Evolutionary conservation across 2,113 vertebrate genomes (phyloP), one percentile per base, ranked within the genome.

Genomic region (Epinephelus fuscoguttatus): DNA sequence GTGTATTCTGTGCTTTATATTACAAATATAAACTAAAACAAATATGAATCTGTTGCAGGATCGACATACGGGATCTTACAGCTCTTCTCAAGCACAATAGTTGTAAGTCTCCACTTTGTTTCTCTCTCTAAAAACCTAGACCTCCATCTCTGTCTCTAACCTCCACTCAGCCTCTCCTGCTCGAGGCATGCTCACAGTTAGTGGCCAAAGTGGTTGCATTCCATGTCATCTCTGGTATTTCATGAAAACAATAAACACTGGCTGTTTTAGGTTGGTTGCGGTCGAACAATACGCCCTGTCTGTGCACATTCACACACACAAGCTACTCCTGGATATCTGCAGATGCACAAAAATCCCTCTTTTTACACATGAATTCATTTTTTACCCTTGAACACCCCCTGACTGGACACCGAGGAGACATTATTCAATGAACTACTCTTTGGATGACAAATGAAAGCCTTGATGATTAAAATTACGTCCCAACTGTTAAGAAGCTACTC

Each of bases 41-140:
- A 42, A 56, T 15, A 1, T 78, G 12, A 52, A 74, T 30, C 55
- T 80, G n/a, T 92, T 96, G 63, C 93, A 99, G 98, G 97, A 49
- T 98, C 98, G 72, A 96, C 97, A 0, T 99, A 98, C 83, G 97
- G 98, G 68, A 62, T 98, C 74, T 92, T 99, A 83, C 98, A 99
- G 81, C 94, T 99, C 2, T 98, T 99, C 95, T 99, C 97, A 56
- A 99, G 98, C 90, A 97, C 97, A 0, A 15, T 98, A 86, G 97
- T 99, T 93, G 98, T 99, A 94, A 98, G 98, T 97, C 94, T 79
- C 68, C 10, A 78, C 68, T 82, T 56, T 64, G 14, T 66, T 66
- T 68, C 21, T n/a, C 18, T 49, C 55, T 59, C 8, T 11, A 70
- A 64, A 45, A 42, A 1, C 8, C 8, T 42, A 8, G 42, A 11